Evolutionary conservation across 2,113 vertebrate genomes (phyloP), one percentile per base, ranked within the genome.

Genomic region (Chionomys nivalis): DNA sequence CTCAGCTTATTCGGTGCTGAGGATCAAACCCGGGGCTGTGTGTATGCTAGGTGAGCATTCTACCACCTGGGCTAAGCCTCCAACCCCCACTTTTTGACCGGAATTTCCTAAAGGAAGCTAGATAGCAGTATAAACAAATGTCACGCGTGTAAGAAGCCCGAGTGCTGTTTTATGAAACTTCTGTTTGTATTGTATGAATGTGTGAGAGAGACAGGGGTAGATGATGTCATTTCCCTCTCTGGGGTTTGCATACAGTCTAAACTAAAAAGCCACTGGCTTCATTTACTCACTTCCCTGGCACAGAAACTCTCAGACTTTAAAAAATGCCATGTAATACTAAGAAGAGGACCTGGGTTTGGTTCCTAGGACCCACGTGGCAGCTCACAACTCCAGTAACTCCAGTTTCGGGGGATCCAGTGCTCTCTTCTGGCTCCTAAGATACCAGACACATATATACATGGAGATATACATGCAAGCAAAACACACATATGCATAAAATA

Each of bases 161-260:
- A 76, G 39, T 90, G 39, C 31, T 73, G n/a, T 47, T 89, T 88
- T 70, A 58, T 79, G 70, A 92, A 96, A 87, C n/a, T 76, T 83
- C 3, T n/a, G 58, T 89, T 91, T 44, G 14, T 9, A 52, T 21
- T 77, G 12, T 52, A 4, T 36, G 13, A n/a, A n/a, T 63, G 66
- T 75, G 72, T 73, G 72, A 10, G 49, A 26, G 11, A 8, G 76
- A 24, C 1, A 68, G n/a, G 31, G 31, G 31, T 11, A 28, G 66
- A 19, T 39, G n/a, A 16, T 66, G 13, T 73, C 39, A 44, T 42
- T 39, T 72, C 19, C 44, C 31, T 52, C 33, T 12, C 61, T 16
- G 17, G 66, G 75, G 36, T 21, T 31, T 89, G 36, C 52, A 28
- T 89, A 21, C n/a, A 33, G 39, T 77, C 58, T 77, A 36, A 93